Evolutionary conservation across 2,888 invertebrate species (phyloP), one percentile per base, ranked within the genome.

Genomic region (Xestia rhomboidea): DNA sequence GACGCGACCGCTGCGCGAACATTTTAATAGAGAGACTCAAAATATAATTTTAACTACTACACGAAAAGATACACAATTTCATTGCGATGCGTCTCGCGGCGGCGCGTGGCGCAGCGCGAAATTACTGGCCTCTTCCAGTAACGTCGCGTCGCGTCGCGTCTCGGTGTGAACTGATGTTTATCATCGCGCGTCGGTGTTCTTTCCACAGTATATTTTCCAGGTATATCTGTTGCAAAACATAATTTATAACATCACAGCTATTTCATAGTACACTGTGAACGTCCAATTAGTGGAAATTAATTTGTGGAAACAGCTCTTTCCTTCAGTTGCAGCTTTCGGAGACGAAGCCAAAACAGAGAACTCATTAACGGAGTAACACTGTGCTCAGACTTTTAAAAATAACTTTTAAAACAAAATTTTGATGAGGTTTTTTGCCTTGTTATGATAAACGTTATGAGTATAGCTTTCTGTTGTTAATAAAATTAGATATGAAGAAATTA

Each of bases 211-310:
- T 10, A 15, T 15, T 46, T 4, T 49, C 8, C 8, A 49, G 8
- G 54, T 54, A 54, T 13, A n/a, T n/a, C 13, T n/a, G 13, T 54
- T 54, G 54, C 4, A 13, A 54, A 1, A 27, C 13, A 57, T 18
- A 57, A 7, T 57, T 46, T 67, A 54, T 21, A 67, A 71, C 21
- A 57, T 54, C 21, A 38, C 34, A 79, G 73, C 18, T 34, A 81
- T 64, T 60, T 72, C 24, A 68, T 60, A 66, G 66, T 62, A 74
- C 24, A n/a, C 24, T 49, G n/a, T 30, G n/a, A 68, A 68, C 69
- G 44, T 89, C 89, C 89, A 89, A 91, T 91, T 89, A 91, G 90
- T 80, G 63, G 46, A 87, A 88, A 90, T 87, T 82, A 86, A 86
- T 86, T 81, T 87, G 67, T 82, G 79, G 70, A 84, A 87, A 80